These are phyloP conservation scores for Tholera decimalis DNA, from an alignment of 2,888 invertebrate species.

Conservation along the genomic window DNA sequence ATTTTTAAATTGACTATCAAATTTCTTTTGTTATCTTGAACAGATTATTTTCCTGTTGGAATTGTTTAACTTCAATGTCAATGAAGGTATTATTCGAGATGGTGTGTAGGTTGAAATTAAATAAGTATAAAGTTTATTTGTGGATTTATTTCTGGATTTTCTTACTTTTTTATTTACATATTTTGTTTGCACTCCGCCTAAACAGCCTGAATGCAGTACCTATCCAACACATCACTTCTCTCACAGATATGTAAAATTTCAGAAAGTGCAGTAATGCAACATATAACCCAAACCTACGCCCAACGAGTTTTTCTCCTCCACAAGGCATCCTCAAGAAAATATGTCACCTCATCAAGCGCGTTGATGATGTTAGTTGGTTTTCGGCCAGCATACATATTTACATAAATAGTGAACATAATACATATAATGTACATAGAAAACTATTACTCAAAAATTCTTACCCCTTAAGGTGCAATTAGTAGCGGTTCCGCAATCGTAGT, in stretches of 20 bases:
- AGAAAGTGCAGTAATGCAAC: no score
- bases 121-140: no score
- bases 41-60: conserved; percentile 31
- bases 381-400: neutral
- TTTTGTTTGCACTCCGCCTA: no score
- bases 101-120: neutral
- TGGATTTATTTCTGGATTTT: conserved; percentile 10
- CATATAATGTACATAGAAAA: neutral
- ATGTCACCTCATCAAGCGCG: no score
- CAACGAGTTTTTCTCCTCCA: no score
- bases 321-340: no score
- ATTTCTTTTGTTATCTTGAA: conserved; percentile 46
- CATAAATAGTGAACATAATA: neutral
- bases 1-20: conserved; percentile 45
- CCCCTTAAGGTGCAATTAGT: conserved; percentile 86
- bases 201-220: no score
- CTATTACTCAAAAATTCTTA: conserved; percentile 59
- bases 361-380: no score
- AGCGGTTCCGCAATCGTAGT: conserved; percentile 85
- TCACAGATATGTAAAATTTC: no score
- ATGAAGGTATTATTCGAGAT: conserved; percentile 8
- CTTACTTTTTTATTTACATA: conserved; percentile 9
- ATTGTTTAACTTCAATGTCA: conserved; percentile 22
- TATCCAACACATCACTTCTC: no score
- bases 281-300: no score